phyloP scores from a whole-genome alignment of 1,140 invertebrate genomes.

The Orius insidiosus region DNA sequence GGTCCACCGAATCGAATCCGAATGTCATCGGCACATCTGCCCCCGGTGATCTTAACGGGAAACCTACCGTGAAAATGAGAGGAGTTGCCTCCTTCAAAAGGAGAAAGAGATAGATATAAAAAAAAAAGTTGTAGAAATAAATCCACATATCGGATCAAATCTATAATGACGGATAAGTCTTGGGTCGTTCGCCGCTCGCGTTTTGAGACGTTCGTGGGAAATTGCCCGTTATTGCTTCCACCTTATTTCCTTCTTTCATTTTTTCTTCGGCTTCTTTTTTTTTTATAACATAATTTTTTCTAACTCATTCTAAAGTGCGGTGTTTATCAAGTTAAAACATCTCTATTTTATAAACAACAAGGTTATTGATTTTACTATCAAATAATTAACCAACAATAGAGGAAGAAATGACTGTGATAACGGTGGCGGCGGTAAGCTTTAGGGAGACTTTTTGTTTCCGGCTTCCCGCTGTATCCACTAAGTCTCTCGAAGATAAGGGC shows the following conservation, averaged over 20 bases:
- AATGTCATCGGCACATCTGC: not conserved
- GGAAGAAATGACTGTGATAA: too few relatives aligned
- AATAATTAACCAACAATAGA: too few relatives aligned
- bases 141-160: constrained; percentile 7
- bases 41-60: constrained; percentile 6
- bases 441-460: too few relatives aligned
- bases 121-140: constrained; percentile 7
- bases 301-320: too few relatives aligned
- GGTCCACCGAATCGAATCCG: constrained; percentile 3
- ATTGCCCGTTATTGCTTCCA: constrained; percentile 5
- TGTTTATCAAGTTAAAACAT: too few relatives aligned
- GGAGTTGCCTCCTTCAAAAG: not conserved
- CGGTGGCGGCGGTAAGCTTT: too few relatives aligned
- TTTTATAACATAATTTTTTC: not conserved
- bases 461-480: too few relatives aligned
- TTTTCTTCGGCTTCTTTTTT: not conserved
- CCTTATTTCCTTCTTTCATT: not conserved
- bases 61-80: constrained; percentile 5
- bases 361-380: too few relatives aligned
- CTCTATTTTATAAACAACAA: too few relatives aligned
- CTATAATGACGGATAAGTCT: constrained; percentile 4
- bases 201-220: constrained; percentile 5
- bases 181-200: too few relatives aligned
- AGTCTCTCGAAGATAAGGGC: too few relatives aligned
- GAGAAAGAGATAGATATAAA: not conserved